Base-by-base conservation (phyloP, 2,113 vertebrate species). In the Gasterosteus aculeatus region DNA sequence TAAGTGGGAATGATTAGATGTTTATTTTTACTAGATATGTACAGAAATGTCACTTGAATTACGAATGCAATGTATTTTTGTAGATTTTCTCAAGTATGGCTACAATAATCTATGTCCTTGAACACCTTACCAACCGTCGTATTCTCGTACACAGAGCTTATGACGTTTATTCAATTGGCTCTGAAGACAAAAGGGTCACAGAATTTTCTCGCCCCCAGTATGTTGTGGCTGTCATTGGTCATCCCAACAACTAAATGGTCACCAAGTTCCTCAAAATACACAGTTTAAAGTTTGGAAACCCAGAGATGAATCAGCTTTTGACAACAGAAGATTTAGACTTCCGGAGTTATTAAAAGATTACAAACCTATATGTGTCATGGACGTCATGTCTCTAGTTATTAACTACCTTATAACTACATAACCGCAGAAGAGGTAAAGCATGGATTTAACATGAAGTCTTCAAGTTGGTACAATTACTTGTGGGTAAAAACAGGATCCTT, bases 101-200 rank as follows among this genome's bases (percentile, higher is more conserved):
- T 60, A 3, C 12, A 66, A 19, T 73, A 66, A 19, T 46, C 38
- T 73, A 4, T 80, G 51, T 61, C 62, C 63, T 73, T 73, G 49
- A 83, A 77, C 74, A 61, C 69, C 51, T 62, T 47, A 46, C 33
- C 54, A 67, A 33, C 51, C 69, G 61, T 60, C 44, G 49, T 18
- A 9, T n/a, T 46, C 39, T 60, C 51, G n/a, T 68, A 46, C 1
- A 8, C 46, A 59, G 16, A 66, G 2, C n/a, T 38, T 42, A 53
- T 44, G 2, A 42, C 38, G 22, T n/a, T 29, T 2, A 63, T 73
- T 69, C 46, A 41, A n/a, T 31, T 26, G 5, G 9, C 31, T 65
- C 39, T 54, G 15, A 67, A 57, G 7, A 35, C 39, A 29, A 49
- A 66, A 35, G 19, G 49, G 35, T 29, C n/a, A 46, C 1, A 35